Evolutionary conservation across 2,888 invertebrate genomes (phyloP), one percentile per base, ranked within the genome.

Genomic region (Tetanocera ferruginea): DNA sequence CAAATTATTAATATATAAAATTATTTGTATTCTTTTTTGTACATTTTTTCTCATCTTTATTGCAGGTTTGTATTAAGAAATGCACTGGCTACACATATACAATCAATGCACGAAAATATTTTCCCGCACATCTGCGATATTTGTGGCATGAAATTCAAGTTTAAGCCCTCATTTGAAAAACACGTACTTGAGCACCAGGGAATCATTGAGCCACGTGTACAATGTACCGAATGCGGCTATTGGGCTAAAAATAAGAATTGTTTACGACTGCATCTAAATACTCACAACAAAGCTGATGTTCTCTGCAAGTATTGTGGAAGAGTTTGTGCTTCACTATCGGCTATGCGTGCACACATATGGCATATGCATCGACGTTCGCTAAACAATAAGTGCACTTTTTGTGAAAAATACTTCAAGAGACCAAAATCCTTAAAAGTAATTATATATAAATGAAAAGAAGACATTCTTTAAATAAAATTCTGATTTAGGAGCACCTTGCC

Each of bases 111-210:
- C 79, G 86, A 87, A 76, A 84, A 86, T 76, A 62, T 84, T 66
- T 82, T 83, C 67, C 84, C 84, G 3, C 86, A 87, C 79, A 83
- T 87, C 72, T 87, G 87, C 77, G 87, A 87, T 57, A 85, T 86
- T 43, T 87, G 87, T 73, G 87, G 87, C 67, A 87, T 86, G 37
- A 84, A 86, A 76, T 87, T 87, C 51, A 87, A 88, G 76, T 87
- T 85, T 23, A 87, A 87, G 76, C 85, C 85, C 1, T 85, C 86
- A 14, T 87, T 87, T 60, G 86, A 87, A 52, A 84, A 83, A 0
- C 87, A 87, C 62, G 67, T 86, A 77, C 81, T 84, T 64, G 85
- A 86, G 76, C 87, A 87, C 74, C 86, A 86, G 75, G 87, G 87
- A 19, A 84, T 87, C 28, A 81, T 86, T 9, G 86, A 84, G 1